These are phyloP conservation scores for Pampusana beccarii DNA, from an alignment of 2,113 vertebrate genomes.

Conservation along the genomic window DNA sequence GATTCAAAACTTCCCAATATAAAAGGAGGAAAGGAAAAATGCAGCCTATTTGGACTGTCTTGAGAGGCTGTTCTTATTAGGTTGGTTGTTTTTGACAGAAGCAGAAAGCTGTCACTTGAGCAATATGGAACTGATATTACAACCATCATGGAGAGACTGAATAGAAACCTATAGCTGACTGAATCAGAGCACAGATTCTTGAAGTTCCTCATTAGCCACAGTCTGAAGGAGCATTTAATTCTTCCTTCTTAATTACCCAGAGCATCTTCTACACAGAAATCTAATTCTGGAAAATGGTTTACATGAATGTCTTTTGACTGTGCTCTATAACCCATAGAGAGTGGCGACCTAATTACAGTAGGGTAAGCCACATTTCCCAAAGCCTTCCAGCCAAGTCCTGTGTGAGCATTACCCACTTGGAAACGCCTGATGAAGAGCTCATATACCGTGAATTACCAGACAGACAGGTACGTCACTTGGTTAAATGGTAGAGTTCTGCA, in stretches of 20 bases:
- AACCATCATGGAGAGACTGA: not conserved
- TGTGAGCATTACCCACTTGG: accelerated
- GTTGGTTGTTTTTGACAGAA: not conserved
- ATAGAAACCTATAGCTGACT: not conserved
- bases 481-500: not conserved
- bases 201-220: not conserved
- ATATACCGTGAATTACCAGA: not conserved
- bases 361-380: accelerated
- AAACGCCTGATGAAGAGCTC: not conserved
- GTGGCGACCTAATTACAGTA: accelerated
- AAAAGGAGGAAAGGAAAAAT: not conserved
- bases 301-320: not conserved
- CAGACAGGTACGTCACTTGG: not conserved
- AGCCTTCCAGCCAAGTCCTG: not conserved
- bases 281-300: not conserved
- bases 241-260: not conserved
- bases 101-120: not conserved
- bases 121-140: not conserved
- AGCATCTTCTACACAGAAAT: not conserved
- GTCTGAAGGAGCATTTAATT: not conserved
- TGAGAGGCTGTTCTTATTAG: not conserved
- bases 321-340: not conserved
- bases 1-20: not conserved
- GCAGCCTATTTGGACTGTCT: not conserved
- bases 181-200: not conserved